These are phyloP conservation scores for Sander lucioperca DNA, from an alignment of 2,113 vertebrate genomes.

Conservation along the genomic window DNA sequence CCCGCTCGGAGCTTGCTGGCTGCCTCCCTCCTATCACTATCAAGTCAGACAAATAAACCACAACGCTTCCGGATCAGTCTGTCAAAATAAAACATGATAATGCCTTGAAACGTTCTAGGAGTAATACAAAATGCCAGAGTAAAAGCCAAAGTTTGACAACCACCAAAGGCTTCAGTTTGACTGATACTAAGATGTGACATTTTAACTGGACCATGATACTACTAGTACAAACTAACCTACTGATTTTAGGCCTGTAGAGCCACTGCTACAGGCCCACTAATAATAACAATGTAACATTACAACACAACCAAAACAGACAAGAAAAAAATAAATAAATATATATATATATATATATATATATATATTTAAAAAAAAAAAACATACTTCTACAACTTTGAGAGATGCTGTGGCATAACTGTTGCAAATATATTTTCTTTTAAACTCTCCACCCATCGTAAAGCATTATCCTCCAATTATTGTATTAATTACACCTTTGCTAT, in stretches of 20 bases:
- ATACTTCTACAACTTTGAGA: no score
- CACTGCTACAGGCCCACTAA: no score
- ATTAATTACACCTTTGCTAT: background rate
- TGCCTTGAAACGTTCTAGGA: background rate
- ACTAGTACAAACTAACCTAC: background rate
- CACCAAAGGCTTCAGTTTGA: background rate
- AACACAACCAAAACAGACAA: no score
- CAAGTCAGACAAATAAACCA: fast-evolving
- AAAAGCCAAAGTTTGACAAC: background rate
- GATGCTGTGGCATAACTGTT: background rate
- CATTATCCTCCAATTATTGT: background rate
- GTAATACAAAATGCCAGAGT: background rate
- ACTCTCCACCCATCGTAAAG: background rate
- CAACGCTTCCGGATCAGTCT: conserved; percentile 4
- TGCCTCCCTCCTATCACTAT: background rate
- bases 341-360: no score
- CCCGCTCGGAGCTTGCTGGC: conserved; percentile 64
- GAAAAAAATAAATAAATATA: no score
- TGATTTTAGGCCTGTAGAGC: background rate
- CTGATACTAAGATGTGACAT: no score
- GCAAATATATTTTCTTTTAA: background rate
- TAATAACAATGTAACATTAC: no score
- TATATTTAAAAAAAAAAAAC: no score
- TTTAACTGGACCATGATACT: no score
- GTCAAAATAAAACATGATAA: conserved; percentile 53